Conservation (phyloP, 2,113 vertebrate genomes). For the Pontoporia blainvillei region DNA sequence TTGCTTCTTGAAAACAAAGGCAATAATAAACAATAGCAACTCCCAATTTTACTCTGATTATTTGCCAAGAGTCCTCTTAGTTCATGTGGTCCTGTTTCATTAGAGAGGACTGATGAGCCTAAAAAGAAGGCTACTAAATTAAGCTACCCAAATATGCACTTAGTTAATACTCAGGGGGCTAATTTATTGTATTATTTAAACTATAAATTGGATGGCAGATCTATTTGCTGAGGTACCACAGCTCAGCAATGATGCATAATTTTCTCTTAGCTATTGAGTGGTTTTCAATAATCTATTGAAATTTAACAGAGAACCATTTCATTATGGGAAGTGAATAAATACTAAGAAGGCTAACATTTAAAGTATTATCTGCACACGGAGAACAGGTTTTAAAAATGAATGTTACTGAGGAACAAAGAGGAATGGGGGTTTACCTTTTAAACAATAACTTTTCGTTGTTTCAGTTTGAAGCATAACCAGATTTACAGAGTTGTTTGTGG, state of each 20-base stretch:
- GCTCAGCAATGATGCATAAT: slow-evolving; percentile 47
- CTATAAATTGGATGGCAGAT: slow-evolving; percentile 53
- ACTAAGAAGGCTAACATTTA: slow-evolving; percentile 47
- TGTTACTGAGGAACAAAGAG: slow-evolving; percentile 31
- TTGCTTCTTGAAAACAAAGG: slow-evolving; percentile 69
- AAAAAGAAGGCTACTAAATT: slow-evolving; percentile 70
- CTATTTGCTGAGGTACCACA: slow-evolving; percentile 59
- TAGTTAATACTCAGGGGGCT: slow-evolving; percentile 66
- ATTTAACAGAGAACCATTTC: slow-evolving; percentile 61
- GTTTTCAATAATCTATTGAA: slow-evolving; percentile 62
- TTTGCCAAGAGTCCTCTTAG: slow-evolving; percentile 56
- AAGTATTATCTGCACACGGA: slow-evolving; percentile 37
- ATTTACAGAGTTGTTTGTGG: background rate
- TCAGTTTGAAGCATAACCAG: background rate
- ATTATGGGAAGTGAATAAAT: slow-evolving; percentile 63
- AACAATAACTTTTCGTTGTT: slow-evolving; percentile 40
- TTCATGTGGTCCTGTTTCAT: slow-evolving; percentile 39
- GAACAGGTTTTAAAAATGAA: slow-evolving; percentile 52
- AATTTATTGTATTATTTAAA: slow-evolving; percentile 70
- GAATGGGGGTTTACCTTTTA: slow-evolving; percentile 21
- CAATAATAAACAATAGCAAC: slow-evolving; percentile 67
- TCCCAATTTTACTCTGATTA: slow-evolving; percentile 53
- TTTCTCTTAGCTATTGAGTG: slow-evolving; percentile 59
- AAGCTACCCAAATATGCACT: slow-evolving; percentile 65
- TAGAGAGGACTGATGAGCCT: slow-evolving; percentile 50